Conservation (phyloP, 2,797 vertebrate genomes). For the Amniataba percoides region DNA sequence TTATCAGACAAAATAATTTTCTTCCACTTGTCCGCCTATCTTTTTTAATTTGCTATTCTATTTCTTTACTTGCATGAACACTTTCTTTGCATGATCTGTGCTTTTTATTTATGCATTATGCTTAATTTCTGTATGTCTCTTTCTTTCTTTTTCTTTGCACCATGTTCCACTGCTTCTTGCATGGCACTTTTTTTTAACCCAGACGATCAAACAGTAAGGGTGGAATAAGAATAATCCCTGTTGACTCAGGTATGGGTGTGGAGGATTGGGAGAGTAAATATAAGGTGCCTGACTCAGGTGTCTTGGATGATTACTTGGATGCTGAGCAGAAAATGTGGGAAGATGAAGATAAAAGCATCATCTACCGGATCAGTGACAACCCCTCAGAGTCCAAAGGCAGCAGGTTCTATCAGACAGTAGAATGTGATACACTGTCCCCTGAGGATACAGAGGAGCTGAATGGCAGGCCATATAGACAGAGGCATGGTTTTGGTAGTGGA, state of each 20-base stretch:
- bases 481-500: constrained; percentile 57
- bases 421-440: constrained; percentile 78
- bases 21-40: not conserved
- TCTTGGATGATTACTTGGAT: constrained; percentile 91
- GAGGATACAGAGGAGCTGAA: constrained; percentile 82
- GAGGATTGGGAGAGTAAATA: constrained; percentile 90
- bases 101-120: constrained; percentile 55
- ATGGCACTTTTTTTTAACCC: constrained; percentile 55
- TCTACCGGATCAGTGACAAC: constrained; percentile 79
- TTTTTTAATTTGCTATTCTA: constrained; percentile 16
- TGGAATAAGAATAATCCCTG: constrained; percentile 89
- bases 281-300: constrained; percentile 84
- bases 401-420: constrained; percentile 81
- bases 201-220: constrained; percentile 73
- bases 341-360: constrained; percentile 85
- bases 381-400: constrained; percentile 73
- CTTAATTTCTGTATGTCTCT: constrained; percentile 65
- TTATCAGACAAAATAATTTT: not conserved
- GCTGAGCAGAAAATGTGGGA: constrained; percentile 88
- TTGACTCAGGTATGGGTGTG: constrained; percentile 89
- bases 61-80: constrained; percentile 28
- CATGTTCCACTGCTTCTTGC: constrained; percentile 54
- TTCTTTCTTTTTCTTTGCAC: constrained; percentile 63
- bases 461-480: constrained; percentile 60
- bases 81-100: constrained; percentile 53